Base-by-base conservation (phyloP, 2,888 invertebrate genomes). In the Heliconius cydno region DNA sequence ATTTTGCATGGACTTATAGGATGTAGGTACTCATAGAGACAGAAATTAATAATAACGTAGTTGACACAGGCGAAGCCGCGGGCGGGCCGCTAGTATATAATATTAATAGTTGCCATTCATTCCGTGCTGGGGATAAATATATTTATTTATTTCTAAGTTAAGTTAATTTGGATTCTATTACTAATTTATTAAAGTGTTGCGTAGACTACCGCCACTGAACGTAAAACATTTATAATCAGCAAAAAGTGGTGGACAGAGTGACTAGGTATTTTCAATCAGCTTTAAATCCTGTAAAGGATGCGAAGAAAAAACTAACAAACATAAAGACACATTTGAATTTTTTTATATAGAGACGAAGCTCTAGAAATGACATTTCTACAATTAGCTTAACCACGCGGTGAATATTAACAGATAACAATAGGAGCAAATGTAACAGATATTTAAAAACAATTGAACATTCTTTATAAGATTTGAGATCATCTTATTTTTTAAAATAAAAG, bases 321-420 rank as follows among this genome's bases (percentile, higher is more conserved):
- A 22, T 15, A 78, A 65, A 78, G 57, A 67, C 28, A 60, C 30
- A 57, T 38, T 57, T 80, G 34, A 73, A 38, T 28, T 52, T 30
- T 7, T 65, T 65, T 80, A 67, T 65, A 41, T 76, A 73, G 30
- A 57, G 60, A 71, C 46, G 81, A 79, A 81, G 79, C 79, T 73
- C 46, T 79, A 78, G 75, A 79, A 81, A 81, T 80, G 80, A 67
- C 71, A 52, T 72, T 79, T 76, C 52, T 70, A 78, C 80, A 81
- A 79, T 79, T 70, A 78, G 67, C 81, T 81, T 77, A 79, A 68
- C 68, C 65, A 13, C 66, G 57, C 72, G 30, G 75, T 79, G 38
- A 79, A 77, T 73, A 78, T 77, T 52, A 74, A 68, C 75, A 38
- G 72, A 38, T 71, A 80, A 70, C 73, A 76, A 82, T 78, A 63